Evolutionary conservation across 2,797 vertebrate genomes (phyloP).

Genomic region (Loriculus beryllinus): DNA sequence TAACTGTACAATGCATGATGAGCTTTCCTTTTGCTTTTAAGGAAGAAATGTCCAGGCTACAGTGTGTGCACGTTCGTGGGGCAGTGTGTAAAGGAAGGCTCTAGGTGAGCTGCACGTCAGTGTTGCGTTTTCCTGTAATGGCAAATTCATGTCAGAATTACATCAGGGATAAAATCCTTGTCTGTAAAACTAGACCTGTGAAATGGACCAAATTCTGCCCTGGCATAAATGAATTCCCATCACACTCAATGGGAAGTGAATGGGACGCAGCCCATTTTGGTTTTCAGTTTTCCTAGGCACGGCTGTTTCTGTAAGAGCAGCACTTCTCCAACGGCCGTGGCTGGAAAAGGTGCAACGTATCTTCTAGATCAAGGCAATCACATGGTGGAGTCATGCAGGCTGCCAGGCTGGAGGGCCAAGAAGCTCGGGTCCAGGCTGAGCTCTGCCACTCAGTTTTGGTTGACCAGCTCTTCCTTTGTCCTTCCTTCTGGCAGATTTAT

Average conservation of each 20-base stretch:
- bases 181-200: neutral
- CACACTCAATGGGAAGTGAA: neutral
- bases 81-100: neutral
- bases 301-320: neutral
- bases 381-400: neutral
- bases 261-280: neutral
- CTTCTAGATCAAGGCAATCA: neutral
- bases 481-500: neutral
- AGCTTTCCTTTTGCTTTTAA: neutral
- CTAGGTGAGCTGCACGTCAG: neutral
- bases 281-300: neutral
- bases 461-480: slow-evolving; percentile 1
- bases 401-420: neutral
- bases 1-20: neutral
- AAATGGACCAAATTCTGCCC: neutral
- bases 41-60: neutral
- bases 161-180: neutral
- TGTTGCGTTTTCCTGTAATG: neutral
- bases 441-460: neutral
- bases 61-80: neutral
- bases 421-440: neutral
- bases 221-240: neutral
- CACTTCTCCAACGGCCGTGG: neutral
- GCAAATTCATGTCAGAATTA: neutral
- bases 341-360: neutral